Evolutionary conservation across 2,113 vertebrate genomes (phyloP), one percentile per base, ranked within the genome.

Genomic region (Dryoscopus gambensis): DNA sequence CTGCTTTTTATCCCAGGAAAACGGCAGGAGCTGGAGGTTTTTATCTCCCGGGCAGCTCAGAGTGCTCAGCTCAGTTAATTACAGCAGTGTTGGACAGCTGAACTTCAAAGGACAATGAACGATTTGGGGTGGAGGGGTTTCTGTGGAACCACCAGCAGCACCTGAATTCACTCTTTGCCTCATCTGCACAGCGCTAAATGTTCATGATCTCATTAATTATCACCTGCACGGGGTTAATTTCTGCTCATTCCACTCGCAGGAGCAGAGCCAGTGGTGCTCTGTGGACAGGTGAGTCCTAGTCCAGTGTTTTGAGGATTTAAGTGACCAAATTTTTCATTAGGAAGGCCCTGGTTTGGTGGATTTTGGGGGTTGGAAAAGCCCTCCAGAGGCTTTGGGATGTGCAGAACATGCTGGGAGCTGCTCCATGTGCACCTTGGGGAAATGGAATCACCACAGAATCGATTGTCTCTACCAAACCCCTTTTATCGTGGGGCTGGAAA

Each of bases 211-310:
- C 55, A n/a, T 53, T 64, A 42, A 47, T 89, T 60, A 55, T 11
- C 81, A 79, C 57, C 28, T 33, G 6, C 6, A 10, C 2, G 55
- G 47, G n/a, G 27, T 70, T 75, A 15, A 52, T 70, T 55, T 46
- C 37, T 83, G 2, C 57, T 75, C 53, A 37, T 91, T 35, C 35
- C 27, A 5, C 17, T 49, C 22, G 16, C 53, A 25, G 7, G 23
- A 59, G 7, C 63, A 59, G 9, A 8, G 8, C 4, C 0, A 0
- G 8, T 22, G 24, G 5, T 73, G 37, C 1, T 1, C 13, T 33
- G 9, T 1, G 4, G 8, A 11, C 37, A 11, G 8, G 6, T 11
- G 9, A 44, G 11, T 1, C 0, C 6, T 1, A 37, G 2, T 1
- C 2, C 5, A 4, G 1, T 19, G 0, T 12, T 50, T 15, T 1